Conservation (phyloP, 2,797 vertebrate species). For the Pteronotus mesoamericanus region DNA sequence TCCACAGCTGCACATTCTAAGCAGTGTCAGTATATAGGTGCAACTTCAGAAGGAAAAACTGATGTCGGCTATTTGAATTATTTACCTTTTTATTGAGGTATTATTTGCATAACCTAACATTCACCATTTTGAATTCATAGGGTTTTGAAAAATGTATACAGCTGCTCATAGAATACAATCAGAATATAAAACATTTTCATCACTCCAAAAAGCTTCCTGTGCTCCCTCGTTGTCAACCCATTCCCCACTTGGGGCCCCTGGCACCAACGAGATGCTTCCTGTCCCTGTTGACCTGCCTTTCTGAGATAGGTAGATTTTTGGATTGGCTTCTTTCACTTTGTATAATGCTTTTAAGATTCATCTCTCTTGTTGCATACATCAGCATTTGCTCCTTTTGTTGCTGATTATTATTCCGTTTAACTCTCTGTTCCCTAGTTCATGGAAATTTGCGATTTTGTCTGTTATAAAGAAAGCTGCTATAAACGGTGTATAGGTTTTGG, state of each 20-base stretch:
- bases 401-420: conserved; percentile 33
- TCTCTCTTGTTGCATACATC: neutral
- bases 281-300: neutral
- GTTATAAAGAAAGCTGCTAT: neutral
- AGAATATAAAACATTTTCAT: neutral
- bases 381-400: neutral
- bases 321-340: neutral
- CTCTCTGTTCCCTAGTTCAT: neutral
- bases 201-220: neutral
- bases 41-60: neutral
- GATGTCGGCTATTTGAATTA: neutral
- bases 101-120: neutral
- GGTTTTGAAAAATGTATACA: neutral
- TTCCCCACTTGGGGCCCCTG: neutral
- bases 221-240: neutral
- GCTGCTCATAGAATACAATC: neutral
- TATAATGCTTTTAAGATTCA: neutral
- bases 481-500: neutral
- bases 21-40: neutral
- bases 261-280: neutral
- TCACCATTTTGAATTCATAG: neutral
- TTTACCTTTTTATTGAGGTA: neutral
- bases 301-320: neutral
- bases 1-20: neutral
- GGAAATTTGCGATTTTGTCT: neutral